Base-by-base conservation (phyloP, 2,888 invertebrate genomes). In the Apodemia duryi region DNA sequence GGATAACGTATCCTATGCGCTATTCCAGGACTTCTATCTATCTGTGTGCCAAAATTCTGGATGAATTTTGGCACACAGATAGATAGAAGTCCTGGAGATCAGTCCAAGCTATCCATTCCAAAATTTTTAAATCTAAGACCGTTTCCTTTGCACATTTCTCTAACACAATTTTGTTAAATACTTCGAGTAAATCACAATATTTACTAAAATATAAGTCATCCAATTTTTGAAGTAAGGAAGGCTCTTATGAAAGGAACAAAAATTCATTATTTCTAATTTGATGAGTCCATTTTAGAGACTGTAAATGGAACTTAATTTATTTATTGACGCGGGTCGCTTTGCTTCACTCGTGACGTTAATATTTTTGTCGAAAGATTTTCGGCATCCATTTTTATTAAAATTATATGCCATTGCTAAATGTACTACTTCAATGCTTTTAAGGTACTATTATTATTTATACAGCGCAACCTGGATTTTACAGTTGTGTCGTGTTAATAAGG, bases 251-350 rank as follows among this genome's bases (percentile, higher is more conserved):
- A 11, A 29, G 29, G 29, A 54, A 54, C 54, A 54, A 54, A 29
- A 54, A 54, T 32, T 29, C 54, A 54, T 54, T 54, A 57, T 32
- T 57, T 57, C 13, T 57, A 57, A 57, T 57, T 57, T 32, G 57
- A 57, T 54, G 54, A 54, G 54, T 9, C 54, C 54, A 54, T 54
- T 28, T 29, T 11, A 54, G 54, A 54, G 54, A 28, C 54, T 29
- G 54, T 6, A 28, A 29, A 54, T 54, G 54, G 29, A 54, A 54
- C 28, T 54, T 28, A 54, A 54, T 54, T 54, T 54, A 54, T 54
- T 54, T 54, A 54, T 54, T 54, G 54, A 54, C 54, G 29, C 54
- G 54, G 54, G 54, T 54, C 54, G 54, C n/a, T 54, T 1, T 54
- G 11, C 28, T 29, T 52, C 7, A 52, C 11, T 28, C 21, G 10